Evolutionary conservation across 2,797 vertebrate genomes (phyloP), one percentile per base, ranked within the genome.

Genomic region (Valencia hispanica): DNA sequence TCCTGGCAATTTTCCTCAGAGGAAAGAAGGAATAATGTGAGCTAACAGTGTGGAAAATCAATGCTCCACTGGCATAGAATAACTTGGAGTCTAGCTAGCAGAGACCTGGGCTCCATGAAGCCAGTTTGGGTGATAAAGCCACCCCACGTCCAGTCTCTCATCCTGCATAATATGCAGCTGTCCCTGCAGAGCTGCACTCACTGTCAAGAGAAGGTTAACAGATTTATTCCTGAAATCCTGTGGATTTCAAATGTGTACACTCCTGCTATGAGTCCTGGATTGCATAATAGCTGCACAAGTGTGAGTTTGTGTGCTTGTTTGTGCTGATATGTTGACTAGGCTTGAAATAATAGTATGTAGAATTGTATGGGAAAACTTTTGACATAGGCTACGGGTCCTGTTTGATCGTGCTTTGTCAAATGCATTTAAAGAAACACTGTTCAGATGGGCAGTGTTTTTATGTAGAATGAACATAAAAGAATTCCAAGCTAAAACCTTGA

Each of bases 1-100:
- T 91, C 87, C 86, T 74, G 2, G 91, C 93, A 94, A 94, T 93
- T 94, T 94, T 94, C 92, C 90, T 92, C 89, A 87, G 89, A 93
- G 92, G 93, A 93, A 93, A 93, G 87, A 80, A 88, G 93, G 93
- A 90, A 94, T 94, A 94, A 94, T 94, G 93, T 93, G 93, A 93
- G 93, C 93, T 94, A 94, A 94, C 93, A 94, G 93, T 94, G 94
- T 93, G 92, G 93, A 93, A 94, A 94, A 94, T 94, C 92, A 94
- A 94, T 94, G 93, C 91, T 93, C 87, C 91, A 90, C 91, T 94
- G 90, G 93, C 93, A 91, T 89, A 92, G 92, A 93, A 93, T 93
- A 94, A 94, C 91, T 91, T 86, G 87, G 89, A 91, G 91, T 88
- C 86, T 92, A 83, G 86, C 88, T 92, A 91, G 91, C 88, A 93